Evolutionary conservation across 2,113 vertebrate genomes (phyloP).

Genomic region (Rutilus rutilus): DNA sequence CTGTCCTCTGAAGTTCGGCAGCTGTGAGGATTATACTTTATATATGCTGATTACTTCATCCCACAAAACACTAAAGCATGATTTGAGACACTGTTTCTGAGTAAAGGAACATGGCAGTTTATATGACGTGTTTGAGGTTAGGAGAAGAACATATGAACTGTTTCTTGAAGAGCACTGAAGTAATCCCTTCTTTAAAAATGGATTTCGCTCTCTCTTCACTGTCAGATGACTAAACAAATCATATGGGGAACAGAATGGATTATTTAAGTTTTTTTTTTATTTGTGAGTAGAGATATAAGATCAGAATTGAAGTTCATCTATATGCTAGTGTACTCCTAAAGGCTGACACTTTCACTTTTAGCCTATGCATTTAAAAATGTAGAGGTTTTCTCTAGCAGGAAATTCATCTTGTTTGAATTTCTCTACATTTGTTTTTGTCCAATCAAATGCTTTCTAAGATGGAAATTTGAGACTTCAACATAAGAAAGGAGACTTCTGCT

Average conservation of each 20-base stretch:
- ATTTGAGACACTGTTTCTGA: not conserved
- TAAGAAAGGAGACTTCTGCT: no score
- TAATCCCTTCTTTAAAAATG: slow-evolving; percentile 34
- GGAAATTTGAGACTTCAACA: no score
- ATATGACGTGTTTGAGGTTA: not conserved
- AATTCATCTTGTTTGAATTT: not conserved
- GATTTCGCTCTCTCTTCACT: slow-evolving; percentile 5
- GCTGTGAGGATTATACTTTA: slow-evolving; percentile 85
- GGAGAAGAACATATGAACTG: not conserved
- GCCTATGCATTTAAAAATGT: not conserved
- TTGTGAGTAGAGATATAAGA: not conserved
- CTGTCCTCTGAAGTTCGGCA: slow-evolving; percentile 98
- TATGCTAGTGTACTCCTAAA: not conserved
- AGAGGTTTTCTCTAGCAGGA: not conserved
- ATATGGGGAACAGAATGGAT: not conserved
- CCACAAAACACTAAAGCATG: not conserved
- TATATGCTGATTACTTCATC: slow-evolving; percentile 7
- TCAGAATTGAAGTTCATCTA: not conserved
- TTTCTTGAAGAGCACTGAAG: slow-evolving; percentile 1
- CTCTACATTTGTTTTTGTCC: not conserved
- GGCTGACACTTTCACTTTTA: not conserved
- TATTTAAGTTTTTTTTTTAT: not conserved
- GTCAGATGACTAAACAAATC: not conserved
- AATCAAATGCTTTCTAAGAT: not conserved
- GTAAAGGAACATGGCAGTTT: not conserved